phyloP scores from a whole-genome alignment of 2,113 vertebrate genomes.

The Cryptomyrus ogoouensis region DNA sequence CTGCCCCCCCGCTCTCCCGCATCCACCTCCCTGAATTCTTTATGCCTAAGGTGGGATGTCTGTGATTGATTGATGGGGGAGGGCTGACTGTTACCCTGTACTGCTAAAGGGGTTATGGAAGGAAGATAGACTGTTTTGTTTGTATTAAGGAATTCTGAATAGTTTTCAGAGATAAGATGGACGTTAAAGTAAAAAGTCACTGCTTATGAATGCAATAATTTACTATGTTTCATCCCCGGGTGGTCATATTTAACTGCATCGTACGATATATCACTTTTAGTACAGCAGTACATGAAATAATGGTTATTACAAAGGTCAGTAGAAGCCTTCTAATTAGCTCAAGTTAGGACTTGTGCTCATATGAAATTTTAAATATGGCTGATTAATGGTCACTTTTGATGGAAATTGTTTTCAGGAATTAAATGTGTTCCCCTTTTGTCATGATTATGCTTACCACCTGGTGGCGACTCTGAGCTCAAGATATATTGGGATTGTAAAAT shows the following conservation, averaged over 20 bases:
- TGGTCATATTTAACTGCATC: not conserved
- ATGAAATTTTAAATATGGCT: not conserved
- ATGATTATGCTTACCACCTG: not conserved
- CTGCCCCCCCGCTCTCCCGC: not conserved
- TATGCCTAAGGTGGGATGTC: not conserved
- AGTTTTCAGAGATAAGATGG: not conserved
- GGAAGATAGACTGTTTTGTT: not conserved
- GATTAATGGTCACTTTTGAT: not conserved
- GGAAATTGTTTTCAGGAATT: not conserved
- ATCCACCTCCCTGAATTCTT: not conserved
- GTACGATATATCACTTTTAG: not conserved
- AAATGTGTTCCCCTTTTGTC: not conserved
- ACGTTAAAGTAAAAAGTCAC: not conserved
- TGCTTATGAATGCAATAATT: not conserved
- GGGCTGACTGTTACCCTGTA: not conserved
- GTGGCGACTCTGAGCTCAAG: not conserved
- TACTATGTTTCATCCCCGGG: not conserved
- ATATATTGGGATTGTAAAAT: not conserved
- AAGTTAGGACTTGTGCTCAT: not conserved
- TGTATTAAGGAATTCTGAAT: not conserved
- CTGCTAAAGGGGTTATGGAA: not conserved
- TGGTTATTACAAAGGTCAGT: not conserved
- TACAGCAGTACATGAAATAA: not conserved
- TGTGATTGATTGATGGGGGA: not conserved
- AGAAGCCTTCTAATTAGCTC: not conserved